phyloP scores from a whole-genome alignment of 2,797 vertebrate species.

The Peromyscus melanophrys region DNA sequence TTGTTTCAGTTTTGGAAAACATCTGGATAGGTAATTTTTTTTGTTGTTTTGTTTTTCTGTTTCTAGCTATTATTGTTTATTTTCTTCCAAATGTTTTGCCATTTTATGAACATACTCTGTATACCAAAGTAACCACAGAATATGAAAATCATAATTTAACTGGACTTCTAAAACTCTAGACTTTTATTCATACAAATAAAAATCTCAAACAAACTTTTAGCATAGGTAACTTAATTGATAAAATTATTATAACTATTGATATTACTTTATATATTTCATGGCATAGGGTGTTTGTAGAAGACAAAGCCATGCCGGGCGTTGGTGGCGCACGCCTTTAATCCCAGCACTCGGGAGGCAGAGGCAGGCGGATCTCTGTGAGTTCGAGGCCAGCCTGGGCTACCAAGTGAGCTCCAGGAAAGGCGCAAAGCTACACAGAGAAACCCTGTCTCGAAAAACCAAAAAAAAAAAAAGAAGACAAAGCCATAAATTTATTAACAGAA shows the following conservation, averaged over 20 bases:
- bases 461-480: not conserved
- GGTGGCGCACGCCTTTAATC: too few relatives aligned
- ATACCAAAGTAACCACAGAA: not conserved
- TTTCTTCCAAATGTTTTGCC: not conserved
- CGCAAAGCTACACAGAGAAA: too few relatives aligned
- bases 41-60: not conserved
- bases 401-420: too few relatives aligned
- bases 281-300: not conserved
- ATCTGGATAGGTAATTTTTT: not conserved
- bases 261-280: not conserved
- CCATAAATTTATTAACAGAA: not conserved
- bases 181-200: constrained; percentile 19
- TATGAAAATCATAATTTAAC: constrained; percentile 7
- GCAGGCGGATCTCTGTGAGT: too few relatives aligned
- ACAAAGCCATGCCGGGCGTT: too few relatives aligned
- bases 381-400: too few relatives aligned
- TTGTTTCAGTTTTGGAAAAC: not conserved
- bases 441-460: too few relatives aligned
- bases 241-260: not conserved
- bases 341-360: too few relatives aligned
- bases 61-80: not conserved
- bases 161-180: constrained; percentile 22
- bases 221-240: not conserved
- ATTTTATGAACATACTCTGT: constrained; percentile 5
- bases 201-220: not conserved